Evolutionary conservation across 2,797 vertebrate species (phyloP).

Genomic region (Notolabrus celidotus): DNA sequence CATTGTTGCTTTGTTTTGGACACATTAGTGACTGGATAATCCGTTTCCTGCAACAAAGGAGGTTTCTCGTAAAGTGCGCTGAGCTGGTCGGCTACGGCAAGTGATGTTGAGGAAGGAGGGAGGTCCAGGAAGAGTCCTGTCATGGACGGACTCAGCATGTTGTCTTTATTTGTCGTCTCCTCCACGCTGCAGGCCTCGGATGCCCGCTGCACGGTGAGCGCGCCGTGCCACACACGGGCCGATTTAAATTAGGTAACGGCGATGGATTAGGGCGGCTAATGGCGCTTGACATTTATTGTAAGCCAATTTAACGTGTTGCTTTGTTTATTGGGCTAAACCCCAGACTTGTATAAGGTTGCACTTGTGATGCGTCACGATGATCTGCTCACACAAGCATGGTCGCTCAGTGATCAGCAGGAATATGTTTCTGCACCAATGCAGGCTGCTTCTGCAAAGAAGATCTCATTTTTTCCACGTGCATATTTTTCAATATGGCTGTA

Average conservation of each 20-base stretch:
- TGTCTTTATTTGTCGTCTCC: slow-evolving; percentile 12
- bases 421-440: not conserved
- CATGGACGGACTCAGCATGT: slow-evolving; percentile 51
- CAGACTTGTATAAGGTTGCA: slow-evolving; percentile 63
- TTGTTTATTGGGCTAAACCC: slow-evolving; percentile 62
- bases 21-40: slow-evolving; percentile 81
- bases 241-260: slow-evolving; percentile 59
- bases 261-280: slow-evolving; percentile 72
- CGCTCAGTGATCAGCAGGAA: not conserved
- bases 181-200: slow-evolving; percentile 53
- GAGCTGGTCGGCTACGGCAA: slow-evolving; percentile 72
- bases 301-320: slow-evolving; percentile 75
- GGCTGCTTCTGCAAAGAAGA: slow-evolving; percentile 1
- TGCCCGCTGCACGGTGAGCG: slow-evolving; percentile 9
- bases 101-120: slow-evolving; percentile 40
- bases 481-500: slow-evolving; percentile 12
- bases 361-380: slow-evolving; percentile 75
- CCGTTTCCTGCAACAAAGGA: slow-evolving; percentile 86
- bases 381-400: slow-evolving; percentile 47
- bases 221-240: slow-evolving; percentile 16
- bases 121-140: slow-evolving; percentile 56
- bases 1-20: slow-evolving; percentile 65
- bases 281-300: slow-evolving; percentile 69
- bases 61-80: slow-evolving; percentile 82
- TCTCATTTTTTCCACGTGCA: slow-evolving; percentile 10